These are phyloP conservation scores for Gadopsis marmoratus DNA, from an alignment of 2,797 vertebrate genomes.

Conservation along the genomic window DNA sequence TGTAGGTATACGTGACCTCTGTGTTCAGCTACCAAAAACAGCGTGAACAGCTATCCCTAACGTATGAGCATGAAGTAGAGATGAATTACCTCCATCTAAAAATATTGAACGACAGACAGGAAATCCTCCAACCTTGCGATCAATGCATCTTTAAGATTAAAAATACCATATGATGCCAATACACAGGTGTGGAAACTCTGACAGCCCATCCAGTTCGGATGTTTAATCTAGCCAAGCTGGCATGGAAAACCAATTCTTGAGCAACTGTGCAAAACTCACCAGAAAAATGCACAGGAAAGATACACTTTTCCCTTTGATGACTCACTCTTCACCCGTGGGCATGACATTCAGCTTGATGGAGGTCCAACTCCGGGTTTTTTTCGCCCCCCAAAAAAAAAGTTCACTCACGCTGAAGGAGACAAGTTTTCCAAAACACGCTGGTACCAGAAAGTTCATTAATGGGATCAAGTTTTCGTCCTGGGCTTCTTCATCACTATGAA, in stretches of 20 bases:
- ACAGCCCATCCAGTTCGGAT: background rate
- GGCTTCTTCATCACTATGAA: background rate
- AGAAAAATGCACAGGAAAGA: background rate
- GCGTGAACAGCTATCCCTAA: conserved; percentile 4
- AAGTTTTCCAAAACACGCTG: background rate
- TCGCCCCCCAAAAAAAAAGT: background rate
- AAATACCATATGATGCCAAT: background rate
- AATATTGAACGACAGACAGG: conserved; percentile 1
- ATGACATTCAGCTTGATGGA: background rate
- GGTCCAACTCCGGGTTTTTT: background rate
- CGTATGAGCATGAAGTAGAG: background rate
- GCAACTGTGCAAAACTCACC: background rate
- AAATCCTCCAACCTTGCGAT: conserved; percentile 41
- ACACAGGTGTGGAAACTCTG: background rate
- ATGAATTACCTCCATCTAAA: conserved; percentile 21
- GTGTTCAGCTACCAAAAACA: conserved; percentile 6
- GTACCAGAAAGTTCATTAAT: background rate
- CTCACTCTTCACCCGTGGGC: background rate
- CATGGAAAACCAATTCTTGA: background rate
- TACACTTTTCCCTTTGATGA: conserved; percentile 1
- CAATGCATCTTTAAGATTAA: conserved; percentile 17
- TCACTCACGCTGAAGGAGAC: background rate
- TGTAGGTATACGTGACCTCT: conserved; percentile 11
- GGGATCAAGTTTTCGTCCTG: background rate
- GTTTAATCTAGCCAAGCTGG: background rate